Conservation (phyloP, 2,113 vertebrate species). For the Gallinago undulata region DNA sequence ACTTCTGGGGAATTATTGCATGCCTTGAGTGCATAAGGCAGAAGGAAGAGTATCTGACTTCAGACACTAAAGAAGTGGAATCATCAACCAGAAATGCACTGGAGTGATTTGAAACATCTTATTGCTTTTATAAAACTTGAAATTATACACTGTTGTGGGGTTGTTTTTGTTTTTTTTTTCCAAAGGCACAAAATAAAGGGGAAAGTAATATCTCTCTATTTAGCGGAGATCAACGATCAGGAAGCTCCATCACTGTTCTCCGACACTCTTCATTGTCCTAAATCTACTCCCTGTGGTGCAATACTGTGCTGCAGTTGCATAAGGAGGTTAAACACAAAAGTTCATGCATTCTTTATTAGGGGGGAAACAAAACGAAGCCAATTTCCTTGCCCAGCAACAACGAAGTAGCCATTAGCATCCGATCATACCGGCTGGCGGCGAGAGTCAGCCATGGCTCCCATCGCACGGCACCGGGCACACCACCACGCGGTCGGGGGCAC, state of each 20-base stretch:
- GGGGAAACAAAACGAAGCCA: slow-evolving; percentile 1
- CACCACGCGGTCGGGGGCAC: fast-evolving
- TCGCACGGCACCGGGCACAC: background rate
- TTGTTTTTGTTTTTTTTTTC: too few relatives aligned
- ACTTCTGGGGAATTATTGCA: slow-evolving; percentile 74
- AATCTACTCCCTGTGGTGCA: slow-evolving; percentile 59
- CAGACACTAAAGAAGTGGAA: slow-evolving; percentile 74
- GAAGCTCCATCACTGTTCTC: slow-evolving; percentile 37
- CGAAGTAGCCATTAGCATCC: background rate
- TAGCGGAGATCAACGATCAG: slow-evolving; percentile 47
- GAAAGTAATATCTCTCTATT: slow-evolving; percentile 63
- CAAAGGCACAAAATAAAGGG: slow-evolving; percentile 67
- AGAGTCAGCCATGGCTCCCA: background rate
- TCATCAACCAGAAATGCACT: slow-evolving; percentile 72
- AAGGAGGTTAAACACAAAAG: slow-evolving; percentile 62
- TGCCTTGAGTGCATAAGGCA: slow-evolving; percentile 77
- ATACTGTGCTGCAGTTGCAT: slow-evolving; percentile 54
- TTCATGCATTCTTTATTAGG: slow-evolving; percentile 57
- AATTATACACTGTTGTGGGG: slow-evolving; percentile 40
- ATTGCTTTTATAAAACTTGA: slow-evolving; percentile 76
- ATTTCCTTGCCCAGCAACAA: background rate
- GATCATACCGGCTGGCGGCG: background rate
- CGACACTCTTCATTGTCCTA: slow-evolving; percentile 48
- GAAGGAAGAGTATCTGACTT: slow-evolving; percentile 70
- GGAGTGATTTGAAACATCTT: slow-evolving; percentile 70